phyloP scores from a whole-genome alignment of 2,888 invertebrate species.

The Lasioglossum figueresi region DNA sequence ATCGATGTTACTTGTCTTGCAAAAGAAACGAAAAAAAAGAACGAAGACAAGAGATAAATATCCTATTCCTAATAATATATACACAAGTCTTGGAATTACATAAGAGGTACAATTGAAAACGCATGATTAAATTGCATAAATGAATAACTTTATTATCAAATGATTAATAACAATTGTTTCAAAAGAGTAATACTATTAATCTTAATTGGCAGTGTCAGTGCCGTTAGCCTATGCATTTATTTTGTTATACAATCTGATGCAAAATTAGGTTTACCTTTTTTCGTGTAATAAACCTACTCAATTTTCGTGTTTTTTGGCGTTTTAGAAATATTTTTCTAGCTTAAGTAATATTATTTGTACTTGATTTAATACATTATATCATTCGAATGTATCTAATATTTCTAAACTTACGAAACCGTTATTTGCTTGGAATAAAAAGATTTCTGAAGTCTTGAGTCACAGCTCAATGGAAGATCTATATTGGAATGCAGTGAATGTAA shows the following conservation, averaged over 20 bases:
- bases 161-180: constrained; percentile 59
- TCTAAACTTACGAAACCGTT: constrained; percentile 49
- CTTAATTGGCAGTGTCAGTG: constrained; percentile 55
- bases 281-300: constrained; percentile 52
- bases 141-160: constrained; percentile 70
- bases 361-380: constrained; percentile 70
- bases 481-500: constrained; percentile 65
- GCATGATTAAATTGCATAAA: constrained; percentile 47
- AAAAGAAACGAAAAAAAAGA: neutral
- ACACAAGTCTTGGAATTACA: neutral
- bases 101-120: constrained; percentile 15
- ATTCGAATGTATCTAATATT: constrained; percentile 64
- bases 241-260: constrained; percentile 52
- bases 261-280: constrained; percentile 49
- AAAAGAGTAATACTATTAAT: constrained; percentile 55
- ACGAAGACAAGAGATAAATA: constrained; percentile 4
- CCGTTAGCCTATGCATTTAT: constrained; percentile 44
- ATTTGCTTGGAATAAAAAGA: constrained; percentile 67
- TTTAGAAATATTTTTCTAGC: constrained; percentile 57
- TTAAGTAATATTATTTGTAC: constrained; percentile 73
- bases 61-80: neutral
- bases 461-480: constrained; percentile 60
- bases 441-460: constrained; percentile 60
- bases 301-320: constrained; percentile 53
- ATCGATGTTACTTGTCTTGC: constrained; percentile 53